Base-by-base conservation (phyloP, 2,888 invertebrate genomes). In the Rotaria macrura region DNA sequence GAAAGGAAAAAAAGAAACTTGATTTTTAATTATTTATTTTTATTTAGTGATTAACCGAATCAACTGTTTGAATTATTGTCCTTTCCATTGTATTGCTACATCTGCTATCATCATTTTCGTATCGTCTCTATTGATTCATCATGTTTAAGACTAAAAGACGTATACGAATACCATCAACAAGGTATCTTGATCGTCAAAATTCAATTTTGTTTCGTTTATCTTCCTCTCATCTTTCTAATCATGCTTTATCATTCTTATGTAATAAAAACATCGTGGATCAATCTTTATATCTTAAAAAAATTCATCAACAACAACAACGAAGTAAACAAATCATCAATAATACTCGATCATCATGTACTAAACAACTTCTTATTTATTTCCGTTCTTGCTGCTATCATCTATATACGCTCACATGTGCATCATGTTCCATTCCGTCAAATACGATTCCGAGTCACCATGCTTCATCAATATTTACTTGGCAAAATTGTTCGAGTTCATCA, bases 281-380 rank as follows among this genome's bases (percentile, higher is more conserved):
- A 65, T 65, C 65, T 1, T 29, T 20, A 34, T 34, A 65, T 34
- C 38, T 5, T 65, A 14, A 65, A 20, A 65, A 65, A 65, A 34
- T 65, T 34, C 34, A 6, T 6, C 65, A 20, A 20, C 65, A 65
- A 65, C 65, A 65, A 34, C 34, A 65, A 65, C 20, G 65, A 65
- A 65, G 38, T 65, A 34, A 65, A 65, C 65, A 65, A 65, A 38
- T 5, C 65, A 65, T 65, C 65, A 34, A 65, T 65, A 34, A 65
- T 65, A 65, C 65, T 65, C 65, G 38, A 65, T 65, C 65, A 79
- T 43, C 79, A 40, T 43, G 79, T n/a, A 17, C 79, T 25, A 79
- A 79, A 43, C 79, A 79, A 79, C 43, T 79, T 43, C 79, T 79
- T 79, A 43, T 12, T n/a, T 43, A 79, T 79, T 79, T 79, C 43